These are phyloP conservation scores for Crotalus helleri DNA, from an alignment of 2,113 vertebrate species.

Conservation along the genomic window DNA sequence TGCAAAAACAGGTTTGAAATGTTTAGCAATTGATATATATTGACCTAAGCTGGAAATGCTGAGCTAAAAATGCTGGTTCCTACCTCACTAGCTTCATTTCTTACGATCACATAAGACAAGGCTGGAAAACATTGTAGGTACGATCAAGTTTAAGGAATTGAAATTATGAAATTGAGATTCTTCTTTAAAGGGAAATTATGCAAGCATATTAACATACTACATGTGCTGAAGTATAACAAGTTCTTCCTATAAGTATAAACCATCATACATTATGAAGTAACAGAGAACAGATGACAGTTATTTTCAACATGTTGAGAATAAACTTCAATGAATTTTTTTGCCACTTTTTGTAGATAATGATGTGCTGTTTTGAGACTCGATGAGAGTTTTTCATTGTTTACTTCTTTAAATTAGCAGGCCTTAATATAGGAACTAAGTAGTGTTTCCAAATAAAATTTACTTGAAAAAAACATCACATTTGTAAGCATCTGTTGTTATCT, in stretches of 20 bases:
- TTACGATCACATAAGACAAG: background rate
- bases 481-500: background rate
- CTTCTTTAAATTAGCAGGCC: background rate
- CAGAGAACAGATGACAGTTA: background rate
- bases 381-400: background rate
- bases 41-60: background rate
- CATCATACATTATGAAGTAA: slow-evolving; percentile 2
- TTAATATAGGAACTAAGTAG: background rate
- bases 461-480: background rate
- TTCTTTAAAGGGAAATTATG: slow-evolving; percentile 7
- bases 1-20: background rate
- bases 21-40: background rate
- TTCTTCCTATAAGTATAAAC: background rate
- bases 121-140: background rate
- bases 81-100: background rate
- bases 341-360: background rate
- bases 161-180: background rate
- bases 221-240: background rate
- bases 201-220: background rate
- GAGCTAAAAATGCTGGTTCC: background rate
- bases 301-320: slow-evolving; percentile 12
- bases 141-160: background rate
- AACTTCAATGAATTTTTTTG: slow-evolving; percentile 4
- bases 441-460: background rate
- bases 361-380: background rate